Evolutionary conservation across 92 coral and sea anemone species (phyloP).

Genomic region (Palythoa caribaeorum): DNA sequence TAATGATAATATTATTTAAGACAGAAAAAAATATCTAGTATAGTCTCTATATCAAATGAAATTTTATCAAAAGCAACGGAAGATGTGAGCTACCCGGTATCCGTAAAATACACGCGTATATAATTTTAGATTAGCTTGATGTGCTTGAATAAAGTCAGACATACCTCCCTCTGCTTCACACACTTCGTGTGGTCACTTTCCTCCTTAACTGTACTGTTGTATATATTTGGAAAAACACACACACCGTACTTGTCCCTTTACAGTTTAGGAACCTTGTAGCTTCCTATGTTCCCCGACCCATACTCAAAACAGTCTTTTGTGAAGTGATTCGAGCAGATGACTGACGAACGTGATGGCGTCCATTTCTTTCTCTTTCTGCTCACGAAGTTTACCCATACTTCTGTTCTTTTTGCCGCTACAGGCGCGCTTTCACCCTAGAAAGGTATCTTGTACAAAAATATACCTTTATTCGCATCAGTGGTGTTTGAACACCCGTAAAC

Average conservation of each 20-base stretch:
- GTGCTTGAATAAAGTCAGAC: no score
- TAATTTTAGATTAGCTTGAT: no score
- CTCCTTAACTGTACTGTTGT: neutral
- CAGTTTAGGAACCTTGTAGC: neutral
- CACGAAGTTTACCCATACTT: constrained; percentile 50
- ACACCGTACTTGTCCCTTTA: neutral
- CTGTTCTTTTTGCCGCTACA: constrained; percentile 45
- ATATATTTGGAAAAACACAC: neutral
- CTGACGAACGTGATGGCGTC: constrained; percentile 41
- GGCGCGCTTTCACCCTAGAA: constrained; percentile 53
- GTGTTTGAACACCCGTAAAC: constrained; percentile 59
- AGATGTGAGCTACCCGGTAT: no score
- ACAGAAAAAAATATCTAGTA: no score
- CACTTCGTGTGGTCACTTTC: neutral
- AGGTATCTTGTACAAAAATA: constrained; percentile 50
- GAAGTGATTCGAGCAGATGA: constrained; percentile 39
- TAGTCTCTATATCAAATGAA: no score
- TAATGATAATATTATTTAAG: no score
- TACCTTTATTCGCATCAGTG: constrained; percentile 41
- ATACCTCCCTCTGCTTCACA: no score
- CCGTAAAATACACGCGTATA: no score
- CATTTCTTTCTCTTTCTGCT: constrained; percentile 53
- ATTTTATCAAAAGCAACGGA: no score
- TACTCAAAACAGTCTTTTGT: neutral
- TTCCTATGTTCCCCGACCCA: neutral